Base-by-base conservation (phyloP, 2,888 invertebrate genomes). In the Nemurella pictetii region DNA sequence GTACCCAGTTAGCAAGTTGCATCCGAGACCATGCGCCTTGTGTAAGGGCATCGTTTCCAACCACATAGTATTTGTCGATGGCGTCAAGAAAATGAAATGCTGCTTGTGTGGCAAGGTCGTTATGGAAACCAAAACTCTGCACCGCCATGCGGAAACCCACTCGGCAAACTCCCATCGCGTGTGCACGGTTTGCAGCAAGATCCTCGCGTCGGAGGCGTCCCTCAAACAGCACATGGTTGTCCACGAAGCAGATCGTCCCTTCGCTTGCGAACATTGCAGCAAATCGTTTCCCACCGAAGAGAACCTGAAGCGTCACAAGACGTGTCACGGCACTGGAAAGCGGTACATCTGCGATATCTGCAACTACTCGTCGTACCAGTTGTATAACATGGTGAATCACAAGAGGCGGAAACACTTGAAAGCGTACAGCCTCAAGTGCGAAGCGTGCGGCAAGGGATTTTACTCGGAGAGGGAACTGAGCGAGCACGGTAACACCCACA, bases 181-280 rank as follows among this genome's bases (percentile, higher is more conserved):
- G 15, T 55, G 55, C 20, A 55, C 55, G 2, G 20, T 81, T n/a
- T 85, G 85, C 78, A 84, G 80, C 27, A 85, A 84, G 29, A 15
- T 25, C 20, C 84, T 85, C 78, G 7, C 83, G 27, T 75, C 84
- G 25, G 78, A 72, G 30, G 30, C 28, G 4, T n/a, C 78, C 2
- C 78, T 78, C 20, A 78, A 78, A 29, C 84, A 82, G 26, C 85
- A 85, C 12, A 36, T 85, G 35, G 83, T 78, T 7, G 83, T 83
- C 26, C 85, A 85, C 28, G 30, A 78, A 20, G 7, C 27, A 87
- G 88, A 9, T 84, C 87, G 90, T 73, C 90, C 90, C 0, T 90
- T 90, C 84, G 88, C 89, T 78, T 90, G 90, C 86, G 89, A 89
- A 1, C 88, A 89, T 30, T 90, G 90, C 87, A 89, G 87, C 83